Evolutionary conservation across 1,140 invertebrate species (phyloP).

Genomic region (Chironomus striatipennis): DNA sequence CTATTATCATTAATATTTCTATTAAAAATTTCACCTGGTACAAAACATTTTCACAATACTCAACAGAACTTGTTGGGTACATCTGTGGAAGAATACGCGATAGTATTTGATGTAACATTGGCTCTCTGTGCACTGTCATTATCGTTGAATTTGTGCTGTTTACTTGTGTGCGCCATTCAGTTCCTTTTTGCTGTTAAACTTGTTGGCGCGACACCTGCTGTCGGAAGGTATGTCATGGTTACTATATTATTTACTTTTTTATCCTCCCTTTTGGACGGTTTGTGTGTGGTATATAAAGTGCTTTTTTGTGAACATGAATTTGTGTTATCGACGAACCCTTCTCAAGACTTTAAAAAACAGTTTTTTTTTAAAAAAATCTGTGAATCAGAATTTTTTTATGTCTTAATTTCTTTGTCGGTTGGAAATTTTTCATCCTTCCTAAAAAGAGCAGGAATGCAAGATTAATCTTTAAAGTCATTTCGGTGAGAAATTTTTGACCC

Average conservation of each 20-base stretch:
- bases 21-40: slow-evolving; percentile 67
- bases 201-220: slow-evolving; percentile 61
- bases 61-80: slow-evolving; percentile 47
- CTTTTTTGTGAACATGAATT: background rate
- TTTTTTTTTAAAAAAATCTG: no score
- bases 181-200: slow-evolving; percentile 89
- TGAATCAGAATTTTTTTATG: no score
- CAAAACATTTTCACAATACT: slow-evolving; percentile 46
- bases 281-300: slow-evolving; percentile 25
- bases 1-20: slow-evolving; percentile 76
- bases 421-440: background rate
- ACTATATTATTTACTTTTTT: background rate
- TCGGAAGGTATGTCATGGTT: slow-evolving; percentile 34
- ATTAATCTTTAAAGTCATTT: no score
- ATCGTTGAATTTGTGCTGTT: slow-evolving; percentile 79
- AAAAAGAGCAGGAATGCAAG: background rate
- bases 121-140: slow-evolving; percentile 79
- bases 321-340: no score
- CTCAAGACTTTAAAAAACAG: no score
- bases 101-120: slow-evolving; percentile 83
- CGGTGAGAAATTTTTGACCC: no score
- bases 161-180: slow-evolving; percentile 88
- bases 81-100: slow-evolving; percentile 66
- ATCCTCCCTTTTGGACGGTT: background rate
- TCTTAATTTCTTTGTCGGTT: no score